Evolutionary conservation across 2,888 invertebrate species (phyloP).

Genomic region (Napeogenes sylphis): DNA sequence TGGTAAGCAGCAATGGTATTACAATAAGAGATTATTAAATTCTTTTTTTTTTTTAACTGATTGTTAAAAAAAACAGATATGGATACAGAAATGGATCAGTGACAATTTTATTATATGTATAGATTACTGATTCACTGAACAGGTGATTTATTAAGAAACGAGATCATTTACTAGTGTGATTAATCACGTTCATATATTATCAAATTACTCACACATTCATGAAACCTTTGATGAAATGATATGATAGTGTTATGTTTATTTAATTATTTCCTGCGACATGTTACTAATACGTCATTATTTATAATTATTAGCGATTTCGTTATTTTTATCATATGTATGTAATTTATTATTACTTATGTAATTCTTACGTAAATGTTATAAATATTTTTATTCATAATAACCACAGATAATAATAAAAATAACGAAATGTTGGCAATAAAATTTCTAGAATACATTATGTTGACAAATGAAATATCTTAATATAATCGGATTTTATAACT

Average conservation of each 20-base stretch:
- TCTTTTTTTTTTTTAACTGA: no score
- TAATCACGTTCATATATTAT: slow-evolving; percentile 27
- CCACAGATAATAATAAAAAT: slow-evolving; percentile 23
- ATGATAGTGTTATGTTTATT: background rate
- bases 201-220: slow-evolving; percentile 26
- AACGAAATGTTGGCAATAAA: slow-evolving; percentile 21
- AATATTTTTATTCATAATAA: slow-evolving; percentile 29
- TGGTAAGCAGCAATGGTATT: no score
- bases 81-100: no score
- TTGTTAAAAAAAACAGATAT: no score
- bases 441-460: no score
- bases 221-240: slow-evolving; percentile 28
- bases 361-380: slow-evolving; percentile 31
- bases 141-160: slow-evolving; percentile 45
- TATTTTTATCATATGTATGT: slow-evolving; percentile 18
- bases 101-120: no score
- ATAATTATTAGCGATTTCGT: slow-evolving; percentile 7
- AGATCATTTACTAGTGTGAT: slow-evolving; percentile 14
- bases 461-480: no score
- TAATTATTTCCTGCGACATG: no score
- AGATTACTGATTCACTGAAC: slow-evolving; percentile 24
- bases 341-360: slow-evolving; percentile 34
- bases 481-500: no score
- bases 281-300: background rate
- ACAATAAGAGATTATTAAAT: no score